Base-by-base conservation (phyloP, 1,140 invertebrate species). In the Philaenus spumarius region DNA sequence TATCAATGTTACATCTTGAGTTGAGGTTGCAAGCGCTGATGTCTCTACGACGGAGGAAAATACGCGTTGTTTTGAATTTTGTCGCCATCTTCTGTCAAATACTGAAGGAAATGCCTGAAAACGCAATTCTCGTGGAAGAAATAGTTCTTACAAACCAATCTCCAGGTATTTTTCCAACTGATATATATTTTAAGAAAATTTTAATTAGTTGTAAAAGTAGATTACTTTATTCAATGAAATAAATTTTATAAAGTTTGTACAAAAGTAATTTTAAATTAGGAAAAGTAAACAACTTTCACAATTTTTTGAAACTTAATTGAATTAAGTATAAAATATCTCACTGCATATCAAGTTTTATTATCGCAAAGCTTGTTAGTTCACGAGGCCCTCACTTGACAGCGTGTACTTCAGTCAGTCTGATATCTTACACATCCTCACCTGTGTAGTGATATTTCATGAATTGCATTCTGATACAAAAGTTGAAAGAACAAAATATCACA, bases 71-170 rank as follows among this genome's bases (percentile, higher is more conserved):
- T n/a, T 67, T 79, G 39, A 82, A 89, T 70, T 70, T 87, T 24
- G 64, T 90, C 9, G 81, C 87, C 0, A 78, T 90, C 30, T 74
- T 92, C 6, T 85, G 81, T 64, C 86, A 86, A 12, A 77, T 90
- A n/a, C 66, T 92, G 6, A 78, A 86, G 60, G 82, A 82, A 50
- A 71, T 84, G 6, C 85, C 89, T 0, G 85, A 88, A 67, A 87
- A 89, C 67, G 80, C 80, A 0, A 82, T 84, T 55, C 75, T 90
- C 0, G 81, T 91, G 0, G 85, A 88, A 65, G 81, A 81, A 62
- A 81, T 91, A 55, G 67, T 89, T 0, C 78, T 83, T 42, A n/a
- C 46, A 11, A 30, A 46, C 12, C 39, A 26, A 1, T 48, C 43
- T 6, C 23, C 55, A 26, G 63, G 57, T 52, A 47, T 55, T 7